Evolutionary conservation across 1,140 invertebrate genomes (phyloP), one percentile per base, ranked within the genome.

Genomic region (Caenorhabditis briggsae): DNA sequence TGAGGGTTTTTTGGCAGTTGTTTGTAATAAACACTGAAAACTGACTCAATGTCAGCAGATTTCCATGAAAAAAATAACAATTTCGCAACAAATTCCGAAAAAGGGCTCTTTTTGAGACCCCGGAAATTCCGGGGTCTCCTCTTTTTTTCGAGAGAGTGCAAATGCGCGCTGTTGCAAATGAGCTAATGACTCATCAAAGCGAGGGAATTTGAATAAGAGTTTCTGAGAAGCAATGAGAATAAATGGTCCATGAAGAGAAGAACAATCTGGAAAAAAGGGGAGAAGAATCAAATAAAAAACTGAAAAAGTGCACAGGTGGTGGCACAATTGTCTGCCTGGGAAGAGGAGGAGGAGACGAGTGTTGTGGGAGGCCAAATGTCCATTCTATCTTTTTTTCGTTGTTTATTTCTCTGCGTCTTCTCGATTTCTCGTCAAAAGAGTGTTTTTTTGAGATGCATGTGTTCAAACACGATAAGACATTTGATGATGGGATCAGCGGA

Each of bases 351-450:
- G 11, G 70, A 50, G 33, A 23, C 9, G 23, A 33, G 46, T 11
- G 33, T 8, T 9, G 20, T 50, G 70, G 46, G 70, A 78, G 70
- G 46, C 70, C 46, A 78, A 78, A 78, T 78, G 70, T 78, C 70
- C 70, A 78, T 48, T 78, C 46, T 78, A 78, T 78, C 70, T 78
- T 78, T 50, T 70, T 61, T 50, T 78, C 46, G 20, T 78, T 78
- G 70, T 78, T 78, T 50, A 9, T 23, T 23, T 78, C 70, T 78
- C 70, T 78, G 70, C 70, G 70, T 78, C 70, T 53, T 9, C 18
- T 23, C 20, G 11, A 78, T 50, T 78, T 53, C 8, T 1, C n/a
- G 70, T 78, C 70, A 78, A 70, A n/a, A 5, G 70, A 23, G 59
- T 18, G 16, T 20, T 61, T 48, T 78, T 78, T 78, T 78, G 46